Conservation (phyloP, 1,140 invertebrate genomes). For the Phthorimaea operculella region DNA sequence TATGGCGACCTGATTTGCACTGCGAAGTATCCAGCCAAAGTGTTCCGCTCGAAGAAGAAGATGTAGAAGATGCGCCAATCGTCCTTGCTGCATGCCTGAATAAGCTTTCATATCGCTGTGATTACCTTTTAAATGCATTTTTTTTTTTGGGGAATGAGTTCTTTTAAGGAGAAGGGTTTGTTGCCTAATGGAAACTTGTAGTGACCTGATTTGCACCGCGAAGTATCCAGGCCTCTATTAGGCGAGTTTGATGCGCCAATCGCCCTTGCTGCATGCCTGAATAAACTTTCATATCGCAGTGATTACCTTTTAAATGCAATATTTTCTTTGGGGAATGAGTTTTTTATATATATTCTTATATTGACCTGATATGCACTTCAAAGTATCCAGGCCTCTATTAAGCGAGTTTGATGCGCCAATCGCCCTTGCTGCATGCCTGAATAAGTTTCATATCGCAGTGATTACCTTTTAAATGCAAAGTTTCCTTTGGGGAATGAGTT, state of each 20-base stretch:
- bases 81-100: too few relatives aligned
- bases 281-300: background rate
- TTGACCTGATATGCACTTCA: conserved; percentile 42
- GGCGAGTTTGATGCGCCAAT: conserved; percentile 35
- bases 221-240: conserved; percentile 49
- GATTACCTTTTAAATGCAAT: background rate
- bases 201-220: conserved; percentile 28
- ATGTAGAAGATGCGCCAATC: conserved; percentile 31
- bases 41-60: conserved; percentile 50
- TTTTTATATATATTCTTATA: too few relatives aligned
- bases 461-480: too few relatives aligned
- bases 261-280: too few relatives aligned
- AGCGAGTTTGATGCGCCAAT: conserved; percentile 37
- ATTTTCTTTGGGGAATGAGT: background rate
- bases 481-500: background rate
- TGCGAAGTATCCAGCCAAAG: conserved; percentile 35
- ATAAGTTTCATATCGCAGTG: background rate
- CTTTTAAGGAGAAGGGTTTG: too few relatives aligned
- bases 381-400: conserved; percentile 49
- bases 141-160: background rate
- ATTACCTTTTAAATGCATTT: background rate
- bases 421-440: background rate
- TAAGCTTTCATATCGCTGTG: background rate
- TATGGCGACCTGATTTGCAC: too few relatives aligned
- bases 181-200: too few relatives aligned